A percentile compares a stretch with the other conserved stretches of the same genome.
phyloP scores from a whole-genome alignment of 2,797 vertebrate genomes.

The Dryobates pubescens region DNA sequence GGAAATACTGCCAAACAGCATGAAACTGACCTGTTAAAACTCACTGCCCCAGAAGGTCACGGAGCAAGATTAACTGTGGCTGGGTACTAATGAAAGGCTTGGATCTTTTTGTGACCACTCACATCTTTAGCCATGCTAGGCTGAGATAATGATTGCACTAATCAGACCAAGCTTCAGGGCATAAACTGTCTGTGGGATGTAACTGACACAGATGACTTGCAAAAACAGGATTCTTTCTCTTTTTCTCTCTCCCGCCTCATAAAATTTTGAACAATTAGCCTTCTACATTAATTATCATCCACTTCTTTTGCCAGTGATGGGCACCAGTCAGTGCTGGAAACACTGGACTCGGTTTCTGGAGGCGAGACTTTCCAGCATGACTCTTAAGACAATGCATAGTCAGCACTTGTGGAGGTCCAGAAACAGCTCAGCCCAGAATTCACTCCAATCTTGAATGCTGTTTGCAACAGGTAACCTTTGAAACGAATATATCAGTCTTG shows the following conservation, averaged over 20 bases:
- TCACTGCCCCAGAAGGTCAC: not conserved
- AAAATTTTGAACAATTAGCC: conserved; percentile 20
- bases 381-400: not conserved
- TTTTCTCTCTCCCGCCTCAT: not conserved
- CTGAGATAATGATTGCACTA: not conserved
- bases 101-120: not conserved
- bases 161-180: not conserved
- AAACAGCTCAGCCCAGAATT: not conserved
- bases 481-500: not conserved
- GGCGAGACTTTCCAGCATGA: not conserved
- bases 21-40: not conserved
- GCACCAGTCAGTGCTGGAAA: conserved; percentile 16
- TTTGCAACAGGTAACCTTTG: not conserved
- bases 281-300: not conserved
- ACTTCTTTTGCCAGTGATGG: not conserved
- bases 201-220: not conserved
- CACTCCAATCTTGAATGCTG: not conserved
- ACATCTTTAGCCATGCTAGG: not conserved
- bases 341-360: not conserved
- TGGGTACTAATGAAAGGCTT: not conserved
- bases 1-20: conserved; percentile 13
- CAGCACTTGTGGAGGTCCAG: not conserved
- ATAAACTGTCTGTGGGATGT: not conserved
- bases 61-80: not conserved
- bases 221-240: conserved; percentile 4